These are phyloP conservation scores for Chaetodon trifascialis DNA, from an alignment of 2,113 vertebrate genomes.

Conservation along the genomic window DNA sequence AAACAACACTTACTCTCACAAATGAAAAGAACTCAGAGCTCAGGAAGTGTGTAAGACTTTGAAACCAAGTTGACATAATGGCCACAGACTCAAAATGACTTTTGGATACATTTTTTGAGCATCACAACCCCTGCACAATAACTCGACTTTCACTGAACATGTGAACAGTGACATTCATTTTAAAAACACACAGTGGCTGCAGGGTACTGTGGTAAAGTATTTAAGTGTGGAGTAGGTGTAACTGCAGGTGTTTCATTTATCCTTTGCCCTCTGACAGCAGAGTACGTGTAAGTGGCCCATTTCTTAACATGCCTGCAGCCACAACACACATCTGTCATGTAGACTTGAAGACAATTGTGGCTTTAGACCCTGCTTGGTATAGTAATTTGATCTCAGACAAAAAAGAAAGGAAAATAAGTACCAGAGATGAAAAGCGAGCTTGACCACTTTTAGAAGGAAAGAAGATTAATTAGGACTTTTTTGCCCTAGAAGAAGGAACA, in stretches of 20 bases:
- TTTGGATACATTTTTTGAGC: no score
- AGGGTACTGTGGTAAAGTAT: neutral
- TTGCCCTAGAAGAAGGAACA: neutral
- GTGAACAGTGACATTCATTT: neutral
- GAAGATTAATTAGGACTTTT: neutral
- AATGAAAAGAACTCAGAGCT: neutral
- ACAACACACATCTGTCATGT: neutral
- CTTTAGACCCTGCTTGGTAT: neutral
- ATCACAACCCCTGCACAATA: no score
- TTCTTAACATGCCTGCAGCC: neutral
- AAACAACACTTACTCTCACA: neutral
- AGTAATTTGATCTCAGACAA: neutral
- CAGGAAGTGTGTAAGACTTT: neutral
- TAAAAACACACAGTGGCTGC: neutral
- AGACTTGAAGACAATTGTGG: neutral
- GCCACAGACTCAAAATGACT: no score
- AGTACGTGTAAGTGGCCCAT: neutral
- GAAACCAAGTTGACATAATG: no score
- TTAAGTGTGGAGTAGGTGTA: neutral
- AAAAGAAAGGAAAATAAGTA: neutral
- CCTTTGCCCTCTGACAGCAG: neutral
- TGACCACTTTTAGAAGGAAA: neutral
- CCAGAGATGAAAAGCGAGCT: neutral
- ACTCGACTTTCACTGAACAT: no score
- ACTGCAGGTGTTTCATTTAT: conserved; percentile 5